Base-by-base conservation (phyloP, 2,888 invertebrate species). In the Frankliniella fusca region DNA sequence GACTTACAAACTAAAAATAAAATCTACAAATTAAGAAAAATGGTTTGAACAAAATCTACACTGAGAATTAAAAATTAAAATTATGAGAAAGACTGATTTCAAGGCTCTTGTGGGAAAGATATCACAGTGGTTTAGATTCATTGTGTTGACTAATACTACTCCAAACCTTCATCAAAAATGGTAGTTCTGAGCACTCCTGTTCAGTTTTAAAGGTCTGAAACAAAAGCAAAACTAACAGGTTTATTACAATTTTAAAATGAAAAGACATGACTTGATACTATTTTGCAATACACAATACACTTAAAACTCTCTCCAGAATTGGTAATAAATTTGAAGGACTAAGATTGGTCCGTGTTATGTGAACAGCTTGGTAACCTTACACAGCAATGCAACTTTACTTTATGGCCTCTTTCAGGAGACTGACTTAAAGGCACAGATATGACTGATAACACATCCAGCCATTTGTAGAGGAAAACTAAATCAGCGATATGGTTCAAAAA, bases 31-130 rank as follows among this genome's bases (percentile, higher is more conserved):
- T 38, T 38, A 38, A 38, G 38, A 38, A 38, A 38, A 38, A 38
- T 38, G 2, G 3, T 38, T 38, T 38, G 5, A 38, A 38, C 38
- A 38, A 38, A 38, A 5, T 38, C 38, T 5, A 38, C 38, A 38
- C 38, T 38, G 38, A 38, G 2, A 5, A 38, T 38, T 38, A 38
- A 38, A 38, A 38, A 38, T 38, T 2, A 38, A 38, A 38, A 38
- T 38, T 2, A 5, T 38, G 38, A 38, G 38, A 38, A 38, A 38
- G 38, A 38, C 38, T 38, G 38, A 38, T 82, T 81, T 81, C 61
- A 49, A 76, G 81, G 50, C 81, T 82, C 80, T 49, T 79, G 65
- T 80, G 81, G 81, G 82, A 82, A 82, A 82, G 81, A 82, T 81
- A 81, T 82, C 81, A 81, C 82, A 81, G 79, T 79, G 81, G 49